Evolutionary conservation across 2,888 invertebrate species (phyloP).

Genomic region (Eretmocerus hayati): DNA sequence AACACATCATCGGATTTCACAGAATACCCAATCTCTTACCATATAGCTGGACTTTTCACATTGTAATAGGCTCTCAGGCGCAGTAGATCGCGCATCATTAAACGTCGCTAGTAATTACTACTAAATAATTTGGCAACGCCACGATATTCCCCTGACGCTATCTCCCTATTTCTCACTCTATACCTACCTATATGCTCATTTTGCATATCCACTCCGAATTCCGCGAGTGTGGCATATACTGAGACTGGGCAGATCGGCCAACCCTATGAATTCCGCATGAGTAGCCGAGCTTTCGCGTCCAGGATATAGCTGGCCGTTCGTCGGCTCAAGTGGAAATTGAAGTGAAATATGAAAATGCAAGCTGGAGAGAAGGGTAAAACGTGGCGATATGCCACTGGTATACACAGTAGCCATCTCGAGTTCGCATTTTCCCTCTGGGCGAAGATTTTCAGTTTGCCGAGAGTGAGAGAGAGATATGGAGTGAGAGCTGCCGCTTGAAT

Average conservation of each 20-base stretch:
- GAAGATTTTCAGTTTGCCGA: slow-evolving; percentile 18
- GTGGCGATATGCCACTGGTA: slow-evolving; percentile 1
- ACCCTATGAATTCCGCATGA: slow-evolving; percentile 42
- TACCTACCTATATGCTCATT: no score
- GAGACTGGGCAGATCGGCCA: slow-evolving; percentile 25
- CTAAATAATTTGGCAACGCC: slow-evolving; percentile 39
- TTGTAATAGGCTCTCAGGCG: no score
- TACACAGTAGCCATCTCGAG: slow-evolving; percentile 11
- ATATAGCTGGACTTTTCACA: neutral
- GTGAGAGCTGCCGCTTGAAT: slow-evolving; percentile 13
- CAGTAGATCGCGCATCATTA: slow-evolving; percentile 27
- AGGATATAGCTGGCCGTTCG: slow-evolving; percentile 30
- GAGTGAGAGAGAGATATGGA: no score
- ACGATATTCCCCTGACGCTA: slow-evolving; percentile 16
- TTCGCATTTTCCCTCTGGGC: slow-evolving; percentile 22
- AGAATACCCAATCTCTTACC: no score
- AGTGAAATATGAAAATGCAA: slow-evolving; percentile 43
- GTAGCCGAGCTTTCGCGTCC: slow-evolving; percentile 37
- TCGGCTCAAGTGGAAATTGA: slow-evolving; percentile 41
- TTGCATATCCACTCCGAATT: no score
- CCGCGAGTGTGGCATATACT: slow-evolving; percentile 14
- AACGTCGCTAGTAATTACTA: slow-evolving; percentile 38
- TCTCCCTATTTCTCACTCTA: no score
- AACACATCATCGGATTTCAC: no score
- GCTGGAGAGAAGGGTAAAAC: slow-evolving; percentile 3